Percentiles rank a stretch among this genome's conserved stretches.
Evolutionary conservation across 2,888 invertebrate species (phyloP).

Genomic region (Pseudococcus viburni): DNA sequence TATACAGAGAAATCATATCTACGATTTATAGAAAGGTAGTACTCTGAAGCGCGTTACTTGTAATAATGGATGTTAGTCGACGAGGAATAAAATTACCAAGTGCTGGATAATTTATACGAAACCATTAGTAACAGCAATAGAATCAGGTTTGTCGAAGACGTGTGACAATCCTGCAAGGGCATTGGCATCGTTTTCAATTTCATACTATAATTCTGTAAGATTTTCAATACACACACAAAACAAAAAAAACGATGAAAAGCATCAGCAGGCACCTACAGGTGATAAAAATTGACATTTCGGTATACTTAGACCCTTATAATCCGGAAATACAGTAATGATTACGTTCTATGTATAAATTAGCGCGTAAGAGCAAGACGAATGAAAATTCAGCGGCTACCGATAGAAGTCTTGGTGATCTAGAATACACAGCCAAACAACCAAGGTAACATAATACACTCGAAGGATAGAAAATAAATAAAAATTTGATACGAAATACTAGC

Average conservation of each 20-base stretch:
- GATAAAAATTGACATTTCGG: neutral
- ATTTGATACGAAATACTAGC: neutral
- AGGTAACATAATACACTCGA: neutral
- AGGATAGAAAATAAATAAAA: neutral
- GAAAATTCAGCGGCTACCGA: neutral
- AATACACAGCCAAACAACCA: neutral
- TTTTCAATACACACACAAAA: neutral
- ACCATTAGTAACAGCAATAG: slow-evolving; percentile 54
- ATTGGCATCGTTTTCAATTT: neutral
- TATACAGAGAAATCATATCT: neutral
- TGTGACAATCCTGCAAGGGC: slow-evolving; percentile 21
- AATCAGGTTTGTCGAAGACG: slow-evolving; percentile 51
- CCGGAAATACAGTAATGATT: neutral
- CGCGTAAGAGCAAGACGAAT: neutral
- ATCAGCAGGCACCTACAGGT: neutral
- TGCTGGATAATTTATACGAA: neutral
- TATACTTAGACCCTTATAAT: neutral
- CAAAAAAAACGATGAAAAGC: neutral
- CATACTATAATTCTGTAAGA: neutral
- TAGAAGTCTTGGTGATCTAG: neutral
- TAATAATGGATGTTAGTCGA: neutral
- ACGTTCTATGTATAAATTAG: neutral
- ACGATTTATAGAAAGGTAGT: neutral
- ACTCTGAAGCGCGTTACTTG: slow-evolving; percentile 21
- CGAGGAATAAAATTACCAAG: neutral